Conservation (phyloP, 2,113 vertebrate species). For the Lota lota region DNA sequence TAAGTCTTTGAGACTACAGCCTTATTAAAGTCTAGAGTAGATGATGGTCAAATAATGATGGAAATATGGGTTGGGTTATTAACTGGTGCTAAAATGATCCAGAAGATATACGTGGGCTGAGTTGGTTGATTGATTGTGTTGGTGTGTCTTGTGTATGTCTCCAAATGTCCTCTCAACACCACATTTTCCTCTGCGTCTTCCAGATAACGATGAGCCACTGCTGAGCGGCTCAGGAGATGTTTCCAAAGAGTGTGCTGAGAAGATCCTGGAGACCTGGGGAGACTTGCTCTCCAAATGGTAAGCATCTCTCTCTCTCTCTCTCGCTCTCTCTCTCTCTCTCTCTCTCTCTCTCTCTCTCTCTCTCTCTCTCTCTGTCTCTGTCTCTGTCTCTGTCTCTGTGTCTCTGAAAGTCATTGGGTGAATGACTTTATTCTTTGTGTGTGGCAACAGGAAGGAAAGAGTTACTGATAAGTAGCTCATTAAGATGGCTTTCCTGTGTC, state of each 20-base stretch:
- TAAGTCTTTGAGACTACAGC: no score
- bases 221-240: constrained; percentile 97
- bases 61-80: no score
- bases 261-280: constrained; percentile 98
- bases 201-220: constrained; percentile 97
- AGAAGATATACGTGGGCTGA: no score
- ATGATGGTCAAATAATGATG: no score
- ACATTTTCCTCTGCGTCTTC: constrained; percentile 44
- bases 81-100: no score
- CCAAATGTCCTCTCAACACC: background rate
- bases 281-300: constrained; percentile 97
- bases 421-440: constrained; percentile 31
- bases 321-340: no score
- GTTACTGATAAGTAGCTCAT: constrained; percentile 53
- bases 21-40: no score
- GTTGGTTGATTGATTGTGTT: background rate
- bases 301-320: constrained; percentile 38
- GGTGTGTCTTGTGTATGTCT: constrained; percentile 2
- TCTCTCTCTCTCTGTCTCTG: no score
- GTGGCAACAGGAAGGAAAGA: constrained; percentile 16
- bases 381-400: no score
- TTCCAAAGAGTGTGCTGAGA: constrained; percentile 98
- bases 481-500: constrained; percentile 47
- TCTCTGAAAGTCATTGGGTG: constrained; percentile 1
- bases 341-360: background rate